Conservation (phyloP, 2,113 vertebrate species). For the Ophthalmolycus amberensis region DNA sequence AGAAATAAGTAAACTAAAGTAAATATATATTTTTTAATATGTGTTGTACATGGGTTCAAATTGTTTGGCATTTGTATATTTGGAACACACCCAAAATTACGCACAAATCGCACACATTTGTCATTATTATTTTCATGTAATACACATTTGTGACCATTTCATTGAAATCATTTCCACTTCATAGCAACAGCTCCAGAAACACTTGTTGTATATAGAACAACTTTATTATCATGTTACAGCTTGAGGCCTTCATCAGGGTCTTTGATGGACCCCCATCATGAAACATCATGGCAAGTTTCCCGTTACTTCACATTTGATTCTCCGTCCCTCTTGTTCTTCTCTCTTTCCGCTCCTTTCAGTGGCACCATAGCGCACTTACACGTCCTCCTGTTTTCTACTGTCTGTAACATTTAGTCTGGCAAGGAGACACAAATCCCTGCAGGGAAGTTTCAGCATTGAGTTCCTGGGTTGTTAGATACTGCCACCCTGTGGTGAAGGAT, state of each 20-base stretch:
- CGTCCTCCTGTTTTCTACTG: background rate
- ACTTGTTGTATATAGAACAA: background rate
- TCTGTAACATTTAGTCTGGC: background rate
- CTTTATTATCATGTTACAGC: background rate
- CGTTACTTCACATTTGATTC: background rate
- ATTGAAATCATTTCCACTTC: too few relatives aligned
- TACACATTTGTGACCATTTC: too few relatives aligned
- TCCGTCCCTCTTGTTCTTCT: background rate
- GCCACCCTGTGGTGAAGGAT: slow-evolving; percentile 58
- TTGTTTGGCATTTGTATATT: too few relatives aligned
- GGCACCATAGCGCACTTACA: background rate
- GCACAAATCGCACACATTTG: too few relatives aligned
- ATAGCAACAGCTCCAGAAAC: too few relatives aligned
- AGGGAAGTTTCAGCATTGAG: background rate
- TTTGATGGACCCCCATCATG: background rate
- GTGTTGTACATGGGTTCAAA: too few relatives aligned
- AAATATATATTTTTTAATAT: too few relatives aligned
- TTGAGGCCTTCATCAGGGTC: background rate
- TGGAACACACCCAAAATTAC: too few relatives aligned
- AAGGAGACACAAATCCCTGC: background rate
- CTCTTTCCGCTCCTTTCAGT: background rate
- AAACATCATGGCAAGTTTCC: background rate
- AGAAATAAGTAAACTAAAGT: background rate
- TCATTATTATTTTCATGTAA: too few relatives aligned
- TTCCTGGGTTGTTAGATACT: slow-evolving; percentile 20